Conservation (phyloP, 2,113 vertebrate genomes). For the Nannobrachium achirus region DNA sequence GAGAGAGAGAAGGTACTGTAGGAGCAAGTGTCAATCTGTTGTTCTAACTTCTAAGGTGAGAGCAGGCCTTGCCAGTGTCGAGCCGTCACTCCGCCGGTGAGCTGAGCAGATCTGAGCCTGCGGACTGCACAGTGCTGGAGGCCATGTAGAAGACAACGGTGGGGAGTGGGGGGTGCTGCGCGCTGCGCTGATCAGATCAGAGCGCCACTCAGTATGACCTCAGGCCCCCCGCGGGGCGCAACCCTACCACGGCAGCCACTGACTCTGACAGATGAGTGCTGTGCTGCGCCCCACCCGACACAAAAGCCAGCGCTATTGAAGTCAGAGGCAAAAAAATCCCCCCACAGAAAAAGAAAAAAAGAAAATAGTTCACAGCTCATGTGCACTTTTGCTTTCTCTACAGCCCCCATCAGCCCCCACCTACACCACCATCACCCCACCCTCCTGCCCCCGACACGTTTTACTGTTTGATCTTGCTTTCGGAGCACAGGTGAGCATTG, state of each 20-base stretch:
- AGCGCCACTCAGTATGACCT: slow-evolving; percentile 71
- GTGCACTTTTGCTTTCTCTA: slow-evolving; percentile 48
- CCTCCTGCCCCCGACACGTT: background rate
- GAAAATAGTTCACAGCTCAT: slow-evolving; percentile 37
- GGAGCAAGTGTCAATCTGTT: background rate
- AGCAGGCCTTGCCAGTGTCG: background rate
- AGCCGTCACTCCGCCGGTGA: slow-evolving; percentile 13
- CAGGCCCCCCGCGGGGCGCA: slow-evolving; percentile 75
- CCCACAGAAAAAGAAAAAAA: slow-evolving; percentile 38
- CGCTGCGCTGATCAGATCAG: slow-evolving; percentile 66
- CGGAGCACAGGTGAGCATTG: slow-evolving; percentile 52
- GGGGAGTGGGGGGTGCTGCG: slow-evolving; percentile 20
- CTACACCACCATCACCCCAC: slow-evolving; percentile 8
- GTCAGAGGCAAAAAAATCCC: slow-evolving; percentile 52
- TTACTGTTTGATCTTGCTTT: slow-evolving; percentile 60
- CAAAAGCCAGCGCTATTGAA: slow-evolving; percentile 71
- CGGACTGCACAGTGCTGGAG: slow-evolving; percentile 39
- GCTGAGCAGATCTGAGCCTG: slow-evolving; percentile 13
- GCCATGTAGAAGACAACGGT: slow-evolving; percentile 40
- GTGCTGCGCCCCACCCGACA: slow-evolving; percentile 50
- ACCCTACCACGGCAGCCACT: slow-evolving; percentile 73
- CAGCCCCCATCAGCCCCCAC: background rate
- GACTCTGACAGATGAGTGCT: slow-evolving; percentile 72
- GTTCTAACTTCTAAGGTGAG: background rate
- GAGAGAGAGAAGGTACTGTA: background rate